Conservation (phyloP, 2,888 invertebrate species). For the Xestia xanthographa region DNA sequence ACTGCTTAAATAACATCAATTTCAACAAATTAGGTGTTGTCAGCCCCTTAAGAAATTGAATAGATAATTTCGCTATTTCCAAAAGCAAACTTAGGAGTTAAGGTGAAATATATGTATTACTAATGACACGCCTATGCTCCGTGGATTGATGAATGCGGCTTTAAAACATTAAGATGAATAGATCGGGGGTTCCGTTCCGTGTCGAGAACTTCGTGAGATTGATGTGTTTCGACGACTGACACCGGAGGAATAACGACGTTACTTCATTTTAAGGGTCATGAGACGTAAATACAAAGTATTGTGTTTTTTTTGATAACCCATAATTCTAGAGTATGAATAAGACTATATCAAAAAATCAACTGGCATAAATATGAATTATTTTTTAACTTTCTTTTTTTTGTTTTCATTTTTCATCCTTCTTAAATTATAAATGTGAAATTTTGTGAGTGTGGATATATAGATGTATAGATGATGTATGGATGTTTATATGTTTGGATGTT, state of each 20-base stretch:
- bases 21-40: too few species aligned
- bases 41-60: constrained; percentile 22
- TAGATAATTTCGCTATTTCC: constrained; percentile 2
- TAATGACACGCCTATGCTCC: constrained; percentile 68
- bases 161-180: constrained; percentile 76
- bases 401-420: too few species aligned
- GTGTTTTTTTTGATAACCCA: too few species aligned
- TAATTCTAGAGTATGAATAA: too few species aligned
- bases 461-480: too few species aligned
- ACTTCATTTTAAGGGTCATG: constrained; percentile 75
- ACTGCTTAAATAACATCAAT: too few species aligned
- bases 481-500: too few species aligned
- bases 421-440: too few species aligned
- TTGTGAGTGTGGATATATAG: too few species aligned
- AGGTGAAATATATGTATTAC: constrained; percentile 52
- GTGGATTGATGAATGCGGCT: constrained; percentile 75
- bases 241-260: constrained; percentile 67
- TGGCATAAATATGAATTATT: too few species aligned
- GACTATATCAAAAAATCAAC: too few species aligned
- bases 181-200: constrained; percentile 63
- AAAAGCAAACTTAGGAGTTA: constrained; percentile 35
- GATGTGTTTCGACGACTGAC: constrained; percentile 80
- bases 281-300: constrained; percentile 65
- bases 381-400: too few species aligned
- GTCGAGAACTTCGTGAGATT: constrained; percentile 75